Base-by-base conservation (phyloP, 2,797 vertebrate species). In the Silurus lanzhouensis region DNA sequence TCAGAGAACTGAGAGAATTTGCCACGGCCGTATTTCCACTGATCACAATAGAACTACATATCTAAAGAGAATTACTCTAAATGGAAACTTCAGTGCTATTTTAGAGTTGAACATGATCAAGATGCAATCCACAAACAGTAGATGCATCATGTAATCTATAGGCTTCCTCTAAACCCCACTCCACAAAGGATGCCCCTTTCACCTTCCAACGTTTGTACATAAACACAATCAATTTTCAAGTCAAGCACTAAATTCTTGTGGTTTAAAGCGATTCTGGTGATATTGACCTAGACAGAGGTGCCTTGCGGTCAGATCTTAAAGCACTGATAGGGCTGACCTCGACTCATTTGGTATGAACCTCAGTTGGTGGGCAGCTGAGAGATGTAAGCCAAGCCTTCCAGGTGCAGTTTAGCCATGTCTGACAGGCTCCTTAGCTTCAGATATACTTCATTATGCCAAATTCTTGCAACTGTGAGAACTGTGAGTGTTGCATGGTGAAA, bases 271-370 rank as follows among this genome's bases (percentile, higher is more conserved):
- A 17, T 81, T 48, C 72, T 31, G 38, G 63, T 87, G 86, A 88
- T 89, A 89, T 89, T 81, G 76, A 88, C 85, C 85, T 84, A 83
- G 83, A 86, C 84, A 82, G 81, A 55, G 67, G 67, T 84, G 82
- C 77, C 83, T 74, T 44, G 68, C 70, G 83, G 85, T 91, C 89
- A 90, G 88, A 90, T 89, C 67, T 84, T 81, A 80, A 84, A 77
- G 85, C 70, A 17, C 63, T 17, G 85, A 88, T 89, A 85, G 78
- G 60, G 48, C 27, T 89, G 91, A 92, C 91, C 89, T 90, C 44
- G 60, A 66, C 67, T 91, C 88, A 88, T 90, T 90, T 88, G 66
- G 74, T 77, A 63, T 88, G 91, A 91, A 90, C 91, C 90, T 57
- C 64, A 64, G 87, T 86, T 85, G 87, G 89, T 91, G 90, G 90